A percentile compares a stretch with the other conserved stretches of the same genome.
These are phyloP conservation scores for Spinus pinus DNA, from an alignment of 2,797 vertebrate species.

Conservation along the genomic window DNA sequence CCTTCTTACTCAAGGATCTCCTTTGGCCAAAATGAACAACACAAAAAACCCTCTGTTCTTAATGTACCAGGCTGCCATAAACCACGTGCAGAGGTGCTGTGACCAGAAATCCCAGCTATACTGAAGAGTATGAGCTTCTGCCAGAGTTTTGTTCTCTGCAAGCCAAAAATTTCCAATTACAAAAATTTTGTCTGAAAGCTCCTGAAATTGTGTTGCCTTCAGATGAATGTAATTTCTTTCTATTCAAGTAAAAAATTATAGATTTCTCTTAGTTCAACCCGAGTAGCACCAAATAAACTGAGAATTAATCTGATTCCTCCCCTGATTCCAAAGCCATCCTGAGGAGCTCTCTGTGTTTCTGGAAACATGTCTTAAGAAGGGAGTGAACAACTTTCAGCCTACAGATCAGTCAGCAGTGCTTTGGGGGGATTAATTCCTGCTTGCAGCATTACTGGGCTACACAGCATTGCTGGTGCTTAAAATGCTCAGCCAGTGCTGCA, in stretches of 20 bases:
- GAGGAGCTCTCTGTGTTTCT: background rate
- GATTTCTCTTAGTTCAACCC: background rate
- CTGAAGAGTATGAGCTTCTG: background rate
- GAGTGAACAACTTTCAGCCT: background rate
- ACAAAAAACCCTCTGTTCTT: background rate
- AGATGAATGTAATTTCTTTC: background rate
- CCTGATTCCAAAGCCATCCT: background rate
- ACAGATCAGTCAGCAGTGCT: background rate
- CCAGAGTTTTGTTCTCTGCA: background rate
- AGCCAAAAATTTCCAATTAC: background rate
- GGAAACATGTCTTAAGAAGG: background rate
- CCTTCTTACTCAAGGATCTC: background rate
- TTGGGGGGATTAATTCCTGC: background rate
- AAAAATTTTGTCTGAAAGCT: background rate
- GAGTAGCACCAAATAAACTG: background rate
- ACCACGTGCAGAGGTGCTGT: background rate
- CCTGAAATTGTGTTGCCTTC: background rate
- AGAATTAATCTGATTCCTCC: background rate
- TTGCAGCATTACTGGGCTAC: background rate
- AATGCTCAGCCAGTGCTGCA: background rate
- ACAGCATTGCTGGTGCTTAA: background rate
- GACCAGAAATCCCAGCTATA: background rate
- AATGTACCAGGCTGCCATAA: background rate
- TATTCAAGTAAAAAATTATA: background rate
- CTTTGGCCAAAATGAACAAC: background rate